Conservation (phyloP, 2,797 vertebrate genomes). For the Sebastes minor region DNA sequence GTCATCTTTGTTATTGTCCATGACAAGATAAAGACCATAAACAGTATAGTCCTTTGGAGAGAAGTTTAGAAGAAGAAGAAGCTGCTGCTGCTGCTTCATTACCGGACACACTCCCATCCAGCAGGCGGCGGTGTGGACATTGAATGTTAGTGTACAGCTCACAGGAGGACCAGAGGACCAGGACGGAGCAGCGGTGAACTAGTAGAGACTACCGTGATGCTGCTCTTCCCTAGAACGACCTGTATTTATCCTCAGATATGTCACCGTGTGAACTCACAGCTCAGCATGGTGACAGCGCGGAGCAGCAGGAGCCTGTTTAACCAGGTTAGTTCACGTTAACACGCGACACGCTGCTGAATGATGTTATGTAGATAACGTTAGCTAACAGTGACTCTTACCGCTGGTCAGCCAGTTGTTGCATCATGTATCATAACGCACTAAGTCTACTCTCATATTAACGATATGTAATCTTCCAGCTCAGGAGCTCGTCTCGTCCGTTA, state of each 20-base stretch:
- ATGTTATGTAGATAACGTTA: neutral
- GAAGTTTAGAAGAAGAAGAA: neutral
- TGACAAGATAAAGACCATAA: no score
- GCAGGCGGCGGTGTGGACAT: no score
- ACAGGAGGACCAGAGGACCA: no score
- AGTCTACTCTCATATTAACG: neutral
- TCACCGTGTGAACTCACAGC: neutral
- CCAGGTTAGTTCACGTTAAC: slow-evolving; percentile 30
- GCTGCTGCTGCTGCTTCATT: no score
- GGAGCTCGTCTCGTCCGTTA: neutral
- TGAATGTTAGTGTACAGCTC: no score
- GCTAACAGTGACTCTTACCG: neutral
- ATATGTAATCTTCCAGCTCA: slow-evolving; percentile 6
- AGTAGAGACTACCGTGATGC: neutral
- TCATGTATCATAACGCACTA: neutral
- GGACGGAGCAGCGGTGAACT: no score
- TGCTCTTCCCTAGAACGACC: fast-evolving
- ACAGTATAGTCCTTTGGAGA: no score
- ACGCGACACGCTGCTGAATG: no score
- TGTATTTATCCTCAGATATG: neutral
- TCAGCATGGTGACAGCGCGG: neutral
- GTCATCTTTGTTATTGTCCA: no score
- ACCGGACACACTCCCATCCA: no score
- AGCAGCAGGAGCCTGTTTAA: neutral
- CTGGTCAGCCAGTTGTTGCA: neutral